phyloP scores from a whole-genome alignment of 2,113 vertebrate species.

The Trichechus manatus region DNA sequence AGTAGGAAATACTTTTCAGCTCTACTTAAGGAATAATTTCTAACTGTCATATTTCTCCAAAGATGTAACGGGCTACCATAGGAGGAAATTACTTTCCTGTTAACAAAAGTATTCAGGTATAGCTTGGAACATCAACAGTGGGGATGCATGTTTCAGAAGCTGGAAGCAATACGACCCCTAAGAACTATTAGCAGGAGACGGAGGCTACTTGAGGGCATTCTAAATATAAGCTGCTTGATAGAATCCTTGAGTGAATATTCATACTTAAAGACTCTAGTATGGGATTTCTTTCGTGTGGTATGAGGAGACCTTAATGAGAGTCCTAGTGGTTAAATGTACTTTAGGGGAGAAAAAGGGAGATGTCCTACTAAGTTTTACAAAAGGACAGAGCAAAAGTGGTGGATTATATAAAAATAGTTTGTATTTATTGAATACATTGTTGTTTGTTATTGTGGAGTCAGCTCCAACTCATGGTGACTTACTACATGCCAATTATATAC shows the following conservation, averaged over 20 bases:
- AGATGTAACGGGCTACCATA: background rate
- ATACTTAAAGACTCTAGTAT: background rate
- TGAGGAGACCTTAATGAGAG: background rate
- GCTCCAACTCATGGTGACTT: background rate
- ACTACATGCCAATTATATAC: background rate
- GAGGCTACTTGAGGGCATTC: background rate
- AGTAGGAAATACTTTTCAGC: background rate
- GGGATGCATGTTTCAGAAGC: background rate
- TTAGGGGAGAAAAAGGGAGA: background rate
- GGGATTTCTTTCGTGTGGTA: background rate
- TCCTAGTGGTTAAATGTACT: background rate
- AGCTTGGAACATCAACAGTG: background rate
- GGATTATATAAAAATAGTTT: background rate
- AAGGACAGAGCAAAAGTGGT: background rate
- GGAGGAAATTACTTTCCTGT: background rate
- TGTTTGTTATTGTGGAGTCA: background rate
- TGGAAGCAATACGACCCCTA: background rate
- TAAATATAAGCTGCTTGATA: background rate
- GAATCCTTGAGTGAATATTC: background rate
- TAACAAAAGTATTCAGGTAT: background rate
- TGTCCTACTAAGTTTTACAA: background rate
- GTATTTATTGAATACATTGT: background rate
- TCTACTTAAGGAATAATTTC: background rate
- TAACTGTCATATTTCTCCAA: background rate
- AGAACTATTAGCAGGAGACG: background rate